These are phyloP conservation scores for Cosmopolites sordidus DNA, from an alignment of 2,888 invertebrate genomes.

Conservation along the genomic window DNA sequence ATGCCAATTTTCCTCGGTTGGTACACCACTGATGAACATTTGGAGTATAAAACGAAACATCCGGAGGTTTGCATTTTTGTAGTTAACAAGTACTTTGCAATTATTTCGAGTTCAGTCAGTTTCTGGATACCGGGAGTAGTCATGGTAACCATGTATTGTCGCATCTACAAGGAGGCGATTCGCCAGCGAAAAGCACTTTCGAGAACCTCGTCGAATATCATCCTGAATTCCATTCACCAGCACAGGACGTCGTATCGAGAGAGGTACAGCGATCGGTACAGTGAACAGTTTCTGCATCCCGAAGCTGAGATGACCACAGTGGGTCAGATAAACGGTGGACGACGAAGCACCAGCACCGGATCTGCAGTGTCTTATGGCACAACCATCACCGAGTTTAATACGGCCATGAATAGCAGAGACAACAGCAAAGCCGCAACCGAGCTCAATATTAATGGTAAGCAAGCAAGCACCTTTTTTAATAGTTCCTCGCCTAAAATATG, in stretches of 20 bases:
- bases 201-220: constrained; percentile 80
- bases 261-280: constrained; percentile 29
- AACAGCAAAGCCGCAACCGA: constrained; percentile 63
- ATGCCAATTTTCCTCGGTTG: constrained; percentile 90
- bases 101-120: constrained; percentile 84
- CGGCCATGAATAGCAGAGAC: constrained; percentile 48
- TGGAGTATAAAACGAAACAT: constrained; percentile 54
- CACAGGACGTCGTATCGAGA: constrained; percentile 66
- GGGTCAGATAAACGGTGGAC: constrained; percentile 53
- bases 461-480: not conserved
- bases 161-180: constrained; percentile 78
- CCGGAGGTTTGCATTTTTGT: constrained; percentile 79
- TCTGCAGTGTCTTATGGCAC: constrained; percentile 52
- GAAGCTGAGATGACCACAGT: constrained; percentile 54
- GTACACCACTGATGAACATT: constrained; percentile 64
- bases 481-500: not conserved
- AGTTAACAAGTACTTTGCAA: constrained; percentile 81
- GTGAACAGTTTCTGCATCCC: constrained; percentile 57
- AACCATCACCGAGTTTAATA: constrained; percentile 46
- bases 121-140: constrained; percentile 92
- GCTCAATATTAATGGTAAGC: constrained; percentile 67
- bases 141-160: constrained; percentile 88
- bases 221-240: constrained; percentile 79
- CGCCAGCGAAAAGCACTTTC: constrained; percentile 78
- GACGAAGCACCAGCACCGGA: constrained; percentile 58